Conservation (phyloP, 64 coral and sea anemone genomes). For the Acropora tenuis region DNA sequence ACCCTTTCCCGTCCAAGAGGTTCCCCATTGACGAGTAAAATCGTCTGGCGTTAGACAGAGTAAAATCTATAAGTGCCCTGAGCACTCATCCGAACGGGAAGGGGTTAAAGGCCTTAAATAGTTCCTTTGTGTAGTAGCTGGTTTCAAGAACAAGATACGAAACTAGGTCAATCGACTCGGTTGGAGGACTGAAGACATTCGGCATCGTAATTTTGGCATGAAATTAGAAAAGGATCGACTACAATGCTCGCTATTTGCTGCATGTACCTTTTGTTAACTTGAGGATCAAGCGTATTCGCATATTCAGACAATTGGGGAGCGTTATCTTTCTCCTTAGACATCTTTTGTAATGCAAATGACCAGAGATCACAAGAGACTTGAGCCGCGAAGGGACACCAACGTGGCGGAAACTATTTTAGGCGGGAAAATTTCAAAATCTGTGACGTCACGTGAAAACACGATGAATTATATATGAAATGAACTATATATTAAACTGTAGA, state of each 20-base stretch:
- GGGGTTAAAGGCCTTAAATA: slow-evolving; percentile 1
- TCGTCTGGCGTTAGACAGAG: too few relatives aligned
- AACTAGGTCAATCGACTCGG: slow-evolving; percentile 47
- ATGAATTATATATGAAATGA: too few relatives aligned
- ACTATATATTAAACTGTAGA: too few relatives aligned
- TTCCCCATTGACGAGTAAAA: too few relatives aligned
- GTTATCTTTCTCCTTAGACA: slow-evolving; percentile 10
- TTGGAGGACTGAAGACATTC: slow-evolving; percentile 32
- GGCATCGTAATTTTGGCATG: slow-evolving; percentile 20
- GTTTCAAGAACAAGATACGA: slow-evolving; percentile 50
- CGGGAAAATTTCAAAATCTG: neutral
- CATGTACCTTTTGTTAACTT: slow-evolving; percentile 48
- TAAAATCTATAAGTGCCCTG: too few relatives aligned
- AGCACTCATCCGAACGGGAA: too few relatives aligned
- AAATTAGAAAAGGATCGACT: slow-evolving; percentile 42
- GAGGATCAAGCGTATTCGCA: slow-evolving; percentile 39
- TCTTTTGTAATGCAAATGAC: slow-evolving; percentile 23
- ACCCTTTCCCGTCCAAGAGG: too few relatives aligned
- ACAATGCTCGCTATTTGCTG: slow-evolving; percentile 35
- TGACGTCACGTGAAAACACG: too few relatives aligned
- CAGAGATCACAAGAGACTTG: slow-evolving; percentile 1
- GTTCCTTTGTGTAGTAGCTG: slow-evolving; percentile 38
- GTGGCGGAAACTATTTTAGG: slow-evolving; percentile 13
- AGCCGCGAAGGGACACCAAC: neutral
- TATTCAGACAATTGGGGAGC: slow-evolving; percentile 40